Evolutionary conservation across 2,888 invertebrate genomes (phyloP).

Genomic region (Caenorhabditis sp.): DNA sequence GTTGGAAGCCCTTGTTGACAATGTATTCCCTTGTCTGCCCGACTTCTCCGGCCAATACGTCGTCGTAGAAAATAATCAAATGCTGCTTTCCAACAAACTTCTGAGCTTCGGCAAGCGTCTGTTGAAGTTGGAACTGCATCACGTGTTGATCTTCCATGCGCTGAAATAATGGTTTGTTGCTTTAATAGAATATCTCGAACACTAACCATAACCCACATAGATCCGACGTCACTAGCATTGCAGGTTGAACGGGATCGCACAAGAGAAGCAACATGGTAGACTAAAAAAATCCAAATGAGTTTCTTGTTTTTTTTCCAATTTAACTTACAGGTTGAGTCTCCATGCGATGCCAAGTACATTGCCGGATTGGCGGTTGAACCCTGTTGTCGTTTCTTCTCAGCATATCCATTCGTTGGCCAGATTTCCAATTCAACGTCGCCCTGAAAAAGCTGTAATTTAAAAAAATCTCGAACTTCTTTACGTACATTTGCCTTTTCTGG

Average conservation of each 20-base stretch:
- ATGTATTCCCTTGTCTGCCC: slow-evolving; percentile 37
- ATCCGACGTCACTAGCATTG: slow-evolving; percentile 26
- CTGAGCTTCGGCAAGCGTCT: slow-evolving; percentile 41
- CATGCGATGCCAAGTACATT: slow-evolving; percentile 22
- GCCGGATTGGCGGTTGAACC: slow-evolving; percentile 12
- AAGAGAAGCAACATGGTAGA: slow-evolving; percentile 41
- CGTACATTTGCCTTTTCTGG: neutral
- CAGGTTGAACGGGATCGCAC: slow-evolving; percentile 20
- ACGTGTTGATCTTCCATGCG: slow-evolving; percentile 29
- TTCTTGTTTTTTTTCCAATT: neutral
- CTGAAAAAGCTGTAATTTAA: slow-evolving; percentile 11
- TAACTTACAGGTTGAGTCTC: slow-evolving; percentile 36
- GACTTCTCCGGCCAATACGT: slow-evolving; percentile 18
- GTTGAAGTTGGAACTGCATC: slow-evolving; percentile 20
- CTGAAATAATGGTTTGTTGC: slow-evolving; percentile 29
- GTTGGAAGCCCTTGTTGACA: slow-evolving; percentile 34
- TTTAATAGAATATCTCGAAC: neutral
- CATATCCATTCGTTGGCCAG: slow-evolving; percentile 55
- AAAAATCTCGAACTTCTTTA: neutral
- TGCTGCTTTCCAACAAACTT: slow-evolving; percentile 52
- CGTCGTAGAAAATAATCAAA: slow-evolving; percentile 59
- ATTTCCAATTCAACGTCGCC: slow-evolving; percentile 43
- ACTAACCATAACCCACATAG: slow-evolving; percentile 55
- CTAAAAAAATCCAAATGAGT: slow-evolving; percentile 15
- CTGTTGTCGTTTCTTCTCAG: slow-evolving; percentile 20